phyloP scores from a whole-genome alignment of 2,113 vertebrate genomes.

The Esox niger region DNA sequence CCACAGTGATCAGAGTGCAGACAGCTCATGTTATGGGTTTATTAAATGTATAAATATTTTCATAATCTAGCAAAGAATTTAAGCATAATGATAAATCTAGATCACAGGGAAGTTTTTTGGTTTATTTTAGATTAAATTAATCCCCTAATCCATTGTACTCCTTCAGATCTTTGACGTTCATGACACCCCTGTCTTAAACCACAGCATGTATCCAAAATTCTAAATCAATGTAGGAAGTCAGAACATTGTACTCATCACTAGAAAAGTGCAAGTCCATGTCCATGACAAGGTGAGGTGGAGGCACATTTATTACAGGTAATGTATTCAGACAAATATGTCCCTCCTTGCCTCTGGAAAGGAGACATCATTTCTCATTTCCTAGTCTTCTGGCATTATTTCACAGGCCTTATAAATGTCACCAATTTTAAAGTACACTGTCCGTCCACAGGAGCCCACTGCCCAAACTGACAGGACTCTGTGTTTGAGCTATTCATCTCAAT shows the following conservation, averaged over 20 bases:
- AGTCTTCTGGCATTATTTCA: conserved; percentile 29
- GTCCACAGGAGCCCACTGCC: conserved; percentile 37
- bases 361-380: conserved; percentile 21
- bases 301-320: not conserved
- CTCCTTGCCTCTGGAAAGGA: conserved; percentile 16
- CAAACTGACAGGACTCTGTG: conserved; percentile 31
- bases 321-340: conserved; percentile 15
- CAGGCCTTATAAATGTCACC: conserved; percentile 41
- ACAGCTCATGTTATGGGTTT: too few relatives aligned
- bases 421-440: conserved; percentile 49
- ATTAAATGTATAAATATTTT: too few relatives aligned
- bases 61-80: too few relatives aligned
- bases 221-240: too few relatives aligned
- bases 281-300: not conserved
- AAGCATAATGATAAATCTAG: too few relatives aligned
- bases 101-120: too few relatives aligned
- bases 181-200: too few relatives aligned
- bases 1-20: too few relatives aligned
- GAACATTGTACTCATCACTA: not conserved
- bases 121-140: too few relatives aligned
- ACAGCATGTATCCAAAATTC: too few relatives aligned
- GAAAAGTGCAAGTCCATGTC: not conserved
- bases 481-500: conserved; percentile 55
- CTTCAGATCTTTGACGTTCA: too few relatives aligned
- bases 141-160: too few relatives aligned